phyloP scores from a whole-genome alignment of 2,888 invertebrate species.

The Melieria picta region DNA sequence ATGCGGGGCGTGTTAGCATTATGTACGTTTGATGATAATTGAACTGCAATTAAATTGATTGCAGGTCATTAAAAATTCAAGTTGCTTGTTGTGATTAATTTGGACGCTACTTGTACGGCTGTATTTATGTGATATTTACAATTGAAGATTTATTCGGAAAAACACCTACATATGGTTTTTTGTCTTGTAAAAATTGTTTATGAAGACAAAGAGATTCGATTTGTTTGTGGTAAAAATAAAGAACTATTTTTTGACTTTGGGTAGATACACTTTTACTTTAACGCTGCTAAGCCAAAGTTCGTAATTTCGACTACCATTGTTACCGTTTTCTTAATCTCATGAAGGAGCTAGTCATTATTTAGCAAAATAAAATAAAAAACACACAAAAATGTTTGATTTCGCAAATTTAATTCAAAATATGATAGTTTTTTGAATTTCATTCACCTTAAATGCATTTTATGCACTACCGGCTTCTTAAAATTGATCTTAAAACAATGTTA shows the following conservation, averaged over 20 bases:
- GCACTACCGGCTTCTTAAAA: no score
- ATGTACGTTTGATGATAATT: conserved; percentile 39
- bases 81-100: conserved; percentile 20
- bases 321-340: not conserved
- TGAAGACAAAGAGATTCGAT: not conserved
- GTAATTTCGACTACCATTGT: not conserved
- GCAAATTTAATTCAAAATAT: no score
- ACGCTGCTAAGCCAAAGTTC: not conserved
- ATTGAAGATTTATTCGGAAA: no score
- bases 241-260: not conserved
- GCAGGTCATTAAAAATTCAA: conserved; percentile 38
- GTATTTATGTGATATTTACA: not conserved
- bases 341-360: no score
- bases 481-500: no score
- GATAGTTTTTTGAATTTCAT: no score
- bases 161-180: no score
- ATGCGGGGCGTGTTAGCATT: not conserved
- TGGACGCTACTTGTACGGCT: conserved; percentile 14
- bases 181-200: no score
- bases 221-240: not conserved
- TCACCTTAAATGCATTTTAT: no score
- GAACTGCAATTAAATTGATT: conserved; percentile 43
- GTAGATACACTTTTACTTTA: not conserved
- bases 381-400: no score
- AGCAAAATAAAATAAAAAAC: no score